Percentiles rank a stretch among this genome's conserved stretches.
Conservation (phyloP, 2,888 invertebrate species). For the Biston betularia region DNA sequence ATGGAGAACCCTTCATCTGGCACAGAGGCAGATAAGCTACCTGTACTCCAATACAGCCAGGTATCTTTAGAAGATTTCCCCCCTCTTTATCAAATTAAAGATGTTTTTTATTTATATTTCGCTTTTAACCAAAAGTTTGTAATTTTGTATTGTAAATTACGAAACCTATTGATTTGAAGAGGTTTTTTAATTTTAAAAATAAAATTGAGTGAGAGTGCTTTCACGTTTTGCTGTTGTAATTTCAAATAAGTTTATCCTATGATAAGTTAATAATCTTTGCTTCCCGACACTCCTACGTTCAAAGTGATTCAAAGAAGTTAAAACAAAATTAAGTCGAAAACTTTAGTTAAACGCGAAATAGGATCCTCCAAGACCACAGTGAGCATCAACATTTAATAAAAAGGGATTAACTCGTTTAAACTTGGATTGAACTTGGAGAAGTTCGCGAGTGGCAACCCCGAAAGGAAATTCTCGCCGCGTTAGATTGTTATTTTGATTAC, state of each 20-base stretch:
- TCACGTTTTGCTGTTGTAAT: not conserved
- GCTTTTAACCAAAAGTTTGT: too few relatives aligned
- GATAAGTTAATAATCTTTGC: slow-evolving; percentile 5
- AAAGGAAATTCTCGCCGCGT: slow-evolving; percentile 53
- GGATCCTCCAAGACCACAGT: slow-evolving; percentile 63
- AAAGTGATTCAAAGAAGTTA: slow-evolving; percentile 39
- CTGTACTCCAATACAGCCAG: too few relatives aligned
- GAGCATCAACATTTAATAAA: slow-evolving; percentile 82
- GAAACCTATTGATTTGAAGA: too few relatives aligned
- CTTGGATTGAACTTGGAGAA: slow-evolving; percentile 75
- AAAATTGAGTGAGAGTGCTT: not conserved
- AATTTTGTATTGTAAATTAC: too few relatives aligned
- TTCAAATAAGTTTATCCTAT: not conserved
- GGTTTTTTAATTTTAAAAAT: too few relatives aligned
- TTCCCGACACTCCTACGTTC: slow-evolving; percentile 21
- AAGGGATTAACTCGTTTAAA: slow-evolving; percentile 82
- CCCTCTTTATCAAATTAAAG: too few relatives aligned
- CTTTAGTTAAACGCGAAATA: slow-evolving; percentile 64
- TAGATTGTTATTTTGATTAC: slow-evolving; percentile 61
- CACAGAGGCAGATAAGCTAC: too few relatives aligned
- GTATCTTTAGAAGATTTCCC: too few relatives aligned
- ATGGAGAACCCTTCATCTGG: too few relatives aligned
- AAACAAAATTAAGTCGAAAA: slow-evolving; percentile 53
- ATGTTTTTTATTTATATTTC: too few relatives aligned
- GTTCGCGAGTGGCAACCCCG: slow-evolving; percentile 58